Evolutionary conservation across 1,140 invertebrate species (phyloP).

Genomic region (Scaptomyza pallida): DNA sequence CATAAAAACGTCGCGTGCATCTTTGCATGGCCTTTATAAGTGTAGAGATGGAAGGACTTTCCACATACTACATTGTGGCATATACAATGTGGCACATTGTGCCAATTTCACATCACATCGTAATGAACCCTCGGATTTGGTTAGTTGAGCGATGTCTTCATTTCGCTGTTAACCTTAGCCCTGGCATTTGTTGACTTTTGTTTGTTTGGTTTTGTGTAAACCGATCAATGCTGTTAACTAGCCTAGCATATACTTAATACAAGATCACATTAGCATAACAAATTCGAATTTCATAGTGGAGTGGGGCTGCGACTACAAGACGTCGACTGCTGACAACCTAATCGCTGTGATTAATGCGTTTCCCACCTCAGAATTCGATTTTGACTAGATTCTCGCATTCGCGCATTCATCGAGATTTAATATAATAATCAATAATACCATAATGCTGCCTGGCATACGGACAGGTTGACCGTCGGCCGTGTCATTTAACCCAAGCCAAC

Average conservation of each 20-base stretch:
- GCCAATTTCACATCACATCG: constrained; percentile 24
- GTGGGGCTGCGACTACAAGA: neutral
- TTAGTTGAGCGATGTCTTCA: constrained; percentile 5
- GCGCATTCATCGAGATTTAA: neutral
- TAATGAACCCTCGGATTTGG: neutral
- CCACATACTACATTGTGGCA: constrained; percentile 11
- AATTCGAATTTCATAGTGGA: constrained; percentile 8
- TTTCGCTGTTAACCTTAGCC: constrained; percentile 22
- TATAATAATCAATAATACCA: constrained; percentile 61
- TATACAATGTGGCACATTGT: constrained; percentile 48
- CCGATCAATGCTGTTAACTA: constrained; percentile 24
- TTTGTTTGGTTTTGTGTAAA: neutral
- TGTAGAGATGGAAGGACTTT: neutral
- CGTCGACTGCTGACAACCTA: constrained; percentile 28
- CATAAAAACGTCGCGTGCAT: constrained; percentile 56
- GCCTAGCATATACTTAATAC: constrained; percentile 27
- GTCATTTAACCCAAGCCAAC: constrained; percentile 66
- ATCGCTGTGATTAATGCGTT: constrained; percentile 53
- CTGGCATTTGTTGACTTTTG: neutral
- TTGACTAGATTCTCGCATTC: neutral
- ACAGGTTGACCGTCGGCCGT: constrained; percentile 73
- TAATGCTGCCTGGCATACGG: constrained; percentile 2
- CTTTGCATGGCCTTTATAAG: constrained; percentile 34
- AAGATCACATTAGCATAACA: constrained; percentile 38
- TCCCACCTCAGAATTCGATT: constrained; percentile 10